Evolutionary conservation across 37 sponge, comb jelly and placozoan species (phyloP).

Genomic region (Ianthella basta): DNA sequence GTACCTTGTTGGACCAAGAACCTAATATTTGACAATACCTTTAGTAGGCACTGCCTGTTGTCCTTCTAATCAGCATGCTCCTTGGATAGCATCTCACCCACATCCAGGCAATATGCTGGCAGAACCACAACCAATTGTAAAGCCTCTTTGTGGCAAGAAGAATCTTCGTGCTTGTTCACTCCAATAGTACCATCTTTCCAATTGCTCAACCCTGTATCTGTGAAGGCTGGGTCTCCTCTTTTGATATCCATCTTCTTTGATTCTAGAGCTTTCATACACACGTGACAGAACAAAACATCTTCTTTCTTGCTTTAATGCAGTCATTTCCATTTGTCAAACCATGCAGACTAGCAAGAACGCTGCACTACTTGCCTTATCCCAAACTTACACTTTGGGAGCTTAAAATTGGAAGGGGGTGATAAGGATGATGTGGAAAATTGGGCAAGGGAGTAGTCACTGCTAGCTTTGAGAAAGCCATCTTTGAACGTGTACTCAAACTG

Average conservation of each 20-base stretch:
- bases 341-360: constrained; percentile 24
- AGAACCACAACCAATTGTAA: constrained; percentile 7
- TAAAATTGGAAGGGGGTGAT: not conserved
- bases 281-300: constrained; percentile 39
- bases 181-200: constrained; percentile 46
- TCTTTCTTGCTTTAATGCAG: constrained; percentile 24
- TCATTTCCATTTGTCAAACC: constrained; percentile 31
- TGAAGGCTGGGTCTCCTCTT: constrained; percentile 36
- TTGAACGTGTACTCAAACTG: no score
- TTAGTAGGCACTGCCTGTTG: constrained; percentile 26
- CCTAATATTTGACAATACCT: constrained; percentile 35
- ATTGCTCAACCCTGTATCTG: constrained; percentile 15
- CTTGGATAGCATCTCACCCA: constrained; percentile 50
- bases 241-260: not conserved
- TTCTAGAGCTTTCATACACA: constrained; percentile 21
- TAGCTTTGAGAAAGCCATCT: no score
- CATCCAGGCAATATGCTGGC: constrained; percentile 39
- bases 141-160: constrained; percentile 46
- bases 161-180: constrained; percentile 30
- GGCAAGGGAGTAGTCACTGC: no score
- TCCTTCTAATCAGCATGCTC: constrained; percentile 43
- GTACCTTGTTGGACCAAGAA: constrained; percentile 58
- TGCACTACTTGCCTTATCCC: constrained; percentile 25
- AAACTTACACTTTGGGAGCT: not conserved
- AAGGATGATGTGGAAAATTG: no score